Percentiles rank a stretch among this genome's conserved stretches.
phyloP scores from a whole-genome alignment of 2,113 vertebrate genomes.

The Antechinus flavipes region DNA sequence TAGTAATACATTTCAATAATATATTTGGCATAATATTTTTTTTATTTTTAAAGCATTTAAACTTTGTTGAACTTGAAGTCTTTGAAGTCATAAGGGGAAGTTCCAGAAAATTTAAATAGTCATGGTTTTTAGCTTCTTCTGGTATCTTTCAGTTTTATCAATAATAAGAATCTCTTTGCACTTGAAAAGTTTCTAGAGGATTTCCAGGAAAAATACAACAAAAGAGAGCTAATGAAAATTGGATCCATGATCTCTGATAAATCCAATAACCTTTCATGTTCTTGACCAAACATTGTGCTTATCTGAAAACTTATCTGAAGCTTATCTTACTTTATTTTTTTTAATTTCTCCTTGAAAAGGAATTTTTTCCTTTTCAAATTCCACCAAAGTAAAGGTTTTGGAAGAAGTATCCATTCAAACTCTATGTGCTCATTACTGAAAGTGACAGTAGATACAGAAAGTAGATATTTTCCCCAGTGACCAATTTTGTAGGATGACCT shows the following conservation, averaged over 20 bases:
- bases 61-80: background rate
- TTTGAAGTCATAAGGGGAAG: background rate
- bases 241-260: background rate
- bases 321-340: conserved; percentile 17
- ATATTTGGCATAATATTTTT: conserved; percentile 16
- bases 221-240: conserved; percentile 39
- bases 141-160: conserved; percentile 47
- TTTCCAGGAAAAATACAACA: background rate
- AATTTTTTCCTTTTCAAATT: conserved; percentile 31
- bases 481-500: background rate
- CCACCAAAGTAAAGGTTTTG: background rate
- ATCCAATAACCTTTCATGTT: background rate
- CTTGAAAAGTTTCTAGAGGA: conserved; percentile 33
- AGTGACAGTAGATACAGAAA: background rate
- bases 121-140: background rate
- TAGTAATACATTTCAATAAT: background rate
- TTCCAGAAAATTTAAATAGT: conserved; percentile 30
- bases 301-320: background rate
- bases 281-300: background rate
- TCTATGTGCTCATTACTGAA: background rate
- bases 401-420: background rate
- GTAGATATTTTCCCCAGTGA: background rate
- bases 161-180: conserved; percentile 45
- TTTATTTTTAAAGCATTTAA: background rate
- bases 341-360: conserved; percentile 35